Percentiles rank a stretch among this genome's conserved stretches.
These are phyloP conservation scores for Neomicropteryx cornuta DNA, from an alignment of 1,140 invertebrate genomes.

Conservation along the genomic window DNA sequence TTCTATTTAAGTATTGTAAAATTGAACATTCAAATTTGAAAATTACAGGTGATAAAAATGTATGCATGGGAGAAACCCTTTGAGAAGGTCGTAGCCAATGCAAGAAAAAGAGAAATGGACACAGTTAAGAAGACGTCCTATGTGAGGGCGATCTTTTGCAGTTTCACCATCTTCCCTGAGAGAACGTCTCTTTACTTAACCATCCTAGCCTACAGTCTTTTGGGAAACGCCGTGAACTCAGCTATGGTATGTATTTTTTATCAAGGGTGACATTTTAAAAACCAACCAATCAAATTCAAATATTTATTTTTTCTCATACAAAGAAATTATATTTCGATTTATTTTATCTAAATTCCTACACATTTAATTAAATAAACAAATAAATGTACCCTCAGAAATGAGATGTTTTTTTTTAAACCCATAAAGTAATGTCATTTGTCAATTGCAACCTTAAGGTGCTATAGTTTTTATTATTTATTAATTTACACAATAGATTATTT, in stretches of 20 bases:
- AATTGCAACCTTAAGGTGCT: too few species aligned
- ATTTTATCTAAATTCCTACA: too few species aligned
- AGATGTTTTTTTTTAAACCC: too few species aligned
- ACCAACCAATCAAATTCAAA: too few species aligned
- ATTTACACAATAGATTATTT: too few species aligned
- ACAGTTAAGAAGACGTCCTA: constrained; percentile 49
- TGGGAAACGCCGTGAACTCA: constrained; percentile 46
- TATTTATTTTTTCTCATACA: too few species aligned
- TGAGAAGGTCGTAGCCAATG: constrained; percentile 39
- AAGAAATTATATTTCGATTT: too few species aligned
- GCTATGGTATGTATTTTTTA: constrained; percentile 36
- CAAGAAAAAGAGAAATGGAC: constrained; percentile 44
- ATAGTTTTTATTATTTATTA: too few species aligned
- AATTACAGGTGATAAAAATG: constrained; percentile 62
- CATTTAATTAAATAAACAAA: too few species aligned
- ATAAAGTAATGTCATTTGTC: too few species aligned
- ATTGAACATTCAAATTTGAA: not conserved
- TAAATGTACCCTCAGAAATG: too few species aligned
- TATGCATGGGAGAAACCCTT: constrained; percentile 69
- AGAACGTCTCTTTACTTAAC: constrained; percentile 54
- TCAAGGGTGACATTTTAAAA: too few species aligned
- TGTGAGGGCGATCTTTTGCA: constrained; percentile 48
- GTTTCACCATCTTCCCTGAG: constrained; percentile 46
- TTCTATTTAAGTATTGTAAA: not conserved
- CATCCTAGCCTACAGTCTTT: constrained; percentile 45